Base-by-base conservation (phyloP, 35 echinoderm and acorn worm species). In the Hemicentrotus pulcherrimus region DNA sequence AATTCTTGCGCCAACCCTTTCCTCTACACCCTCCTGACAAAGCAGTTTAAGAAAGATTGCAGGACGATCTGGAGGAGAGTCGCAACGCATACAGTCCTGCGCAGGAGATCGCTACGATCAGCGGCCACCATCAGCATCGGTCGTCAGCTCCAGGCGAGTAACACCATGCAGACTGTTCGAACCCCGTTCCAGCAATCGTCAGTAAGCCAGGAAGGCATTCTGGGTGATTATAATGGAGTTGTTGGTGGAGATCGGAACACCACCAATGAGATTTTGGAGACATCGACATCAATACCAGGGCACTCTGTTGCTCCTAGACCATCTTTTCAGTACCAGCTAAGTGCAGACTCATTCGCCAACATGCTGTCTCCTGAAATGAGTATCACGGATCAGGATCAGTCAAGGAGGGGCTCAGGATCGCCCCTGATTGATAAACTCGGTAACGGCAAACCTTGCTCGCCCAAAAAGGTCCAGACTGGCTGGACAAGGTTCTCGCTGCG, bases 1-100 rank as follows among this genome's bases (percentile, higher is more conserved):
- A 99, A 99, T 60, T 98, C 97, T 11, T 99, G 97, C 59, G 97
- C 97, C 45, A 99, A 99, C 87, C 98, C 98, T 71, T 99, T 99
- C 35, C 92, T 99, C 7, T 99, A 99, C 94, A 97, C 98, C 16
- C 88, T 99, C 28, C 88, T 99, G 94, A 99, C 98, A 28, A 98
- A 99, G 86, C 98, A 99, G 91, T 99, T 99, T 52, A 99, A 99
- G 94, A 96, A 97, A 65, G 98, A 99, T 86, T 98, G 96, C 65
- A 95, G 85, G n/a, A 94, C 92, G 6, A 97, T 99, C 15, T 41
- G 48, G 71, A 86, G 95, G 60, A 95, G 95, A 47, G 35, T 98
- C 14, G 94, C 87, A 12, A 88, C 94, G 24, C 41, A 94, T 8
- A 91, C 95, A n/a, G 95, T 95, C 95, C 13, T 93, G 47, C 94